Percentiles rank a stretch among this genome's conserved stretches.
These are phyloP conservation scores for Luffia ferchaultella DNA, from an alignment of 2,888 invertebrate genomes.

Conservation along the genomic window DNA sequence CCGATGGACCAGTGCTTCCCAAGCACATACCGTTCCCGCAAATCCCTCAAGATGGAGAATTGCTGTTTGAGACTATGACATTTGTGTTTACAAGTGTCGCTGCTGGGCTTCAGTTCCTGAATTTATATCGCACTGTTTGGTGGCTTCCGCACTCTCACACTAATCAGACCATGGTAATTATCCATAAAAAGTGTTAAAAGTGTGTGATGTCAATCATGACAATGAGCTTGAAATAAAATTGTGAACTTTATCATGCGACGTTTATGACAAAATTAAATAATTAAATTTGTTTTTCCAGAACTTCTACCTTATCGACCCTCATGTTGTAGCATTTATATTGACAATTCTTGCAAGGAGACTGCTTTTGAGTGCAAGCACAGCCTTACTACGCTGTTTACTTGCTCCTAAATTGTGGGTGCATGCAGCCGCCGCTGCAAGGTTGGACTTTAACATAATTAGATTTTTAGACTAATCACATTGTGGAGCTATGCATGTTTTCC, in stretches of 20 bases:
- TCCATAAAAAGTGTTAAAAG: neutral
- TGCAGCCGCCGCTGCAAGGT: conserved; percentile 38
- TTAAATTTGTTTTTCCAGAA: conserved; percentile 72
- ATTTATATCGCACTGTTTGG: conserved; percentile 96
- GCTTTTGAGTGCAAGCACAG: conserved; percentile 69
- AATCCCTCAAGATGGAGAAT: conserved; percentile 79
- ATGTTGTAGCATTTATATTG: conserved; percentile 85
- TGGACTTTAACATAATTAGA: conserved; percentile 13
- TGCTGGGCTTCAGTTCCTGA: conserved; percentile 89
- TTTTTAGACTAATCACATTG: conserved; percentile 17
- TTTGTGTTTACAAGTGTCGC: conserved; percentile 82
- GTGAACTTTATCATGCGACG: neutral
- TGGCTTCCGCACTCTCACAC: conserved; percentile 95
- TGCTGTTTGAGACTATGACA: conserved; percentile 87
- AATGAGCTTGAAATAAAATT: neutral
- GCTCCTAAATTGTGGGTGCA: conserved; percentile 48
- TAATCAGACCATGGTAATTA: conserved; percentile 83
- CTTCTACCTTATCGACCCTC: conserved; percentile 91
- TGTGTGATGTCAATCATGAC: neutral
- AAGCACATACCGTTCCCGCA: conserved; percentile 85
- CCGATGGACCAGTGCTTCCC: conserved; percentile 64
- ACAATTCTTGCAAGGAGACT: conserved; percentile 83
- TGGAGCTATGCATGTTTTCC: no score
- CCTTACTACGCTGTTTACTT: conserved; percentile 51
- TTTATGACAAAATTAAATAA: neutral